Conservation (phyloP, 2,888 invertebrate genomes). For the Volucella inanis region DNA sequence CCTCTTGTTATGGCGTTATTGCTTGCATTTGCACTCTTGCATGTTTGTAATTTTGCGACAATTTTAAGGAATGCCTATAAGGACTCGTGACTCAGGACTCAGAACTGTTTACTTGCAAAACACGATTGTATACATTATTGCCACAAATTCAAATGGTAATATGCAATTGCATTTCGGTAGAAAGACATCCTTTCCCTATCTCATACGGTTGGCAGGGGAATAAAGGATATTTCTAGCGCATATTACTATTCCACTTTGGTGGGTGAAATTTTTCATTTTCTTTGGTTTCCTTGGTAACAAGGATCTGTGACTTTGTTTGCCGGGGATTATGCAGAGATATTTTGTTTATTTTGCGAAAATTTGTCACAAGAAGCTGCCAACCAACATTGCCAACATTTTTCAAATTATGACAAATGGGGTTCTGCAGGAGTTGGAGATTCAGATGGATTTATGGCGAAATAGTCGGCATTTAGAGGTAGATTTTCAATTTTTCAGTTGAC, state of each 20-base stretch:
- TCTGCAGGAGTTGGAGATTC: background rate
- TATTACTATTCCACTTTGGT: conserved; percentile 25
- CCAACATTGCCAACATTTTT: conserved; percentile 57
- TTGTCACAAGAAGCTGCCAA: conserved; percentile 46
- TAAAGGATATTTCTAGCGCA: conserved; percentile 20
- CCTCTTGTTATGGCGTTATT: background rate
- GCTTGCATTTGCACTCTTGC: conserved; percentile 10
- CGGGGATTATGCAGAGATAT: conserved; percentile 46
- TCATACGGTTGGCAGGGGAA: conserved; percentile 9
- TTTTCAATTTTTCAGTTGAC: too few species aligned
- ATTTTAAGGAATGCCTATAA: background rate
- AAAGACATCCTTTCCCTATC: background rate
- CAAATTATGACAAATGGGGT: conserved; percentile 48
- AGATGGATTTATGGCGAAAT: conserved; percentile 1
- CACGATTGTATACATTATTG: conserved; percentile 34
- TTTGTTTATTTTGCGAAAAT: conserved; percentile 48
- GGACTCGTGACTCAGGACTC: background rate
- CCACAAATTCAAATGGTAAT: conserved; percentile 41
- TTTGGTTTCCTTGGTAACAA: conserved; percentile 18
- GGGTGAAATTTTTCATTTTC: conserved; percentile 45
- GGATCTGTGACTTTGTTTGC: conserved; percentile 15
- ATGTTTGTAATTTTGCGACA: conserved; percentile 20
- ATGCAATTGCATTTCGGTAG: conserved; percentile 45
- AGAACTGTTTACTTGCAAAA: too few species aligned
- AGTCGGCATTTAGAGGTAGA: too few species aligned